phyloP scores from a whole-genome alignment of 2,888 invertebrate genomes.

The Zele albiditarsus region DNA sequence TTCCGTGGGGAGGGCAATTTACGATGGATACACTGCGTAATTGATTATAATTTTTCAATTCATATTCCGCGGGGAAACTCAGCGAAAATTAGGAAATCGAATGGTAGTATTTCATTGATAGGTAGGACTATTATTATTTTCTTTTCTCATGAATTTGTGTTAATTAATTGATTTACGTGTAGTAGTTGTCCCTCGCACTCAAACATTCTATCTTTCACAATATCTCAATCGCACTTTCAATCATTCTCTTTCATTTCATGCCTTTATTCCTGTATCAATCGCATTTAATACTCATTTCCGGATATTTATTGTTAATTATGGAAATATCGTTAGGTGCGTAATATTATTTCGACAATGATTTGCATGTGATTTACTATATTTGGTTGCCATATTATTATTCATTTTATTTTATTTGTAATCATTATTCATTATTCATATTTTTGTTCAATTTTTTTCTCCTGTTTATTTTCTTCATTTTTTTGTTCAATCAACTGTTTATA shows the following conservation, averaged over 20 bases:
- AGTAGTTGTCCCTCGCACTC: conserved; percentile 43
- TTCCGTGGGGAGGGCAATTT: conserved; percentile 27
- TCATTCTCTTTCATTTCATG: conserved; percentile 46
- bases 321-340: conserved; percentile 50
- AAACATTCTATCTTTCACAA: conserved; percentile 43
- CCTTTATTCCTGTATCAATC: conserved; percentile 46
- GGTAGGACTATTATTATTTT: conserved; percentile 40
- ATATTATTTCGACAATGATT: conserved; percentile 50
- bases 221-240: conserved; percentile 35
- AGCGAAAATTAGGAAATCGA: conserved; percentile 68
- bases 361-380: conserved; percentile 46
- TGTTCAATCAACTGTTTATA: conserved; percentile 12
- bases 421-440: conserved; percentile 23
- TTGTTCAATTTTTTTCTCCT: conserved; percentile 35
- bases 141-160: conserved; percentile 25
- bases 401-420: conserved; percentile 17
- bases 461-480: conserved; percentile 35
- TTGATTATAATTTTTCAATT: conserved; percentile 3
- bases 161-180: conserved; percentile 49
- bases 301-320: conserved; percentile 45
- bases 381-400: conserved; percentile 35
- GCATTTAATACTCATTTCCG: conserved; percentile 19
- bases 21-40: background rate
- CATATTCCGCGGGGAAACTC: conserved; percentile 68
- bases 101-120: conserved; percentile 47